Base-by-base conservation (phyloP, 2,888 invertebrate species). In the Mythimna impura region DNA sequence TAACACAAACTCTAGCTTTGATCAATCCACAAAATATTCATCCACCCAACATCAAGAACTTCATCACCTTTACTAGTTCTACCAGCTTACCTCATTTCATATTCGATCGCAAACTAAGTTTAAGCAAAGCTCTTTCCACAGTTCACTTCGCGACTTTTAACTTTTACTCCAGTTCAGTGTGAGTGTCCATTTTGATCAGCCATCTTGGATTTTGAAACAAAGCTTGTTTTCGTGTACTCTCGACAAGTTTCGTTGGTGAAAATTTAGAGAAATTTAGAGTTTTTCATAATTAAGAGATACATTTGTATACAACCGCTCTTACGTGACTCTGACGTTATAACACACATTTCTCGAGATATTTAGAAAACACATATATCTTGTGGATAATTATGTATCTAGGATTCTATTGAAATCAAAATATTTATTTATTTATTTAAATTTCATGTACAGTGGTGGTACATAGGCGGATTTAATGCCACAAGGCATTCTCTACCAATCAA, bases 51-150 rank as follows among this genome's bases (percentile, higher is more conserved):
- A 73, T 30, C 30, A 14, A 36, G n/a, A 78, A 82, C 67, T 82
- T 50, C 62, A 72, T 78, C 79, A 78, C 83, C 78, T 82, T 63
- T 40, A 5, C n/a, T 61, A 78, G 66, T 79, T 67, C 60, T 20
- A 50, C 40, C 30, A 71, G 47, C 66, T 81, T 75, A 75, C 34
- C 71, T 75, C 71, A 80, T 83, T 86, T 80, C 64, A 70, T 73
- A 80, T 84, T 84, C 81, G 70, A 83, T 83, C 58, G 71, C 60
- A 85, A 80, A 86, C 76, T 75, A 80, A 75, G 71, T 77, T 84
- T 52, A 66, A 60, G 61, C 30, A 71, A 83, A 83, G 83, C 84
- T 85, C 73, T 78, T 74, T 54, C 64, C 69, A 55, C 71, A 73
- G 81, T 73, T 76, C 81, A 74, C 70, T 70, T 58, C 65, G 66